Conservation (phyloP, 2,113 vertebrate genomes). For the Platichthys flesus region DNA sequence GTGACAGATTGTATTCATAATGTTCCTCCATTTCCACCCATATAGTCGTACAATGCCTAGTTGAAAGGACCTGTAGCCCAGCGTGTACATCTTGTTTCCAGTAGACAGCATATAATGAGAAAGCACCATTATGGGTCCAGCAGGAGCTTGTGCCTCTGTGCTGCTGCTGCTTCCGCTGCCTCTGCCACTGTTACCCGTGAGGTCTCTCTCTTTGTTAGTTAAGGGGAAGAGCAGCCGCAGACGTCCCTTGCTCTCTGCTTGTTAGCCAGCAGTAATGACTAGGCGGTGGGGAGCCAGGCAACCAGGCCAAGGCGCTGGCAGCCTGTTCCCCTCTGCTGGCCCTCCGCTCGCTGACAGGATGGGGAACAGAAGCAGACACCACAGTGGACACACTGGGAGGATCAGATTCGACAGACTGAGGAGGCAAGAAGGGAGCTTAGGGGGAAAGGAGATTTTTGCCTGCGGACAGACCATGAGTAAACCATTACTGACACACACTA, state of each 20-base stretch:
- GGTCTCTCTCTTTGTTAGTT: constrained; percentile 76
- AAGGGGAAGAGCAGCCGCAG: constrained; percentile 68
- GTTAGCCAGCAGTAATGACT: constrained; percentile 78
- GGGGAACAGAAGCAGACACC: constrained; percentile 64
- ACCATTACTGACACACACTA: constrained; percentile 30
- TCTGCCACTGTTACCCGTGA: constrained; percentile 64
- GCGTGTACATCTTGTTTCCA: constrained; percentile 41
- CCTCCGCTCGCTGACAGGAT: constrained; percentile 64
- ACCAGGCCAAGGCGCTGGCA: constrained; percentile 66
- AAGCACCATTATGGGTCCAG: constrained; percentile 68
- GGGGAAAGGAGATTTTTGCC: constrained; percentile 31
- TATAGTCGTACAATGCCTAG: constrained; percentile 52
- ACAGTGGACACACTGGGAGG: constrained; percentile 54
- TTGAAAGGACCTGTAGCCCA: constrained; percentile 71
- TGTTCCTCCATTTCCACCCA: constrained; percentile 50
- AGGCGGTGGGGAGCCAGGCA: constrained; percentile 69
- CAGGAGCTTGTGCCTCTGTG: constrained; percentile 41
- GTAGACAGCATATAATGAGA: constrained; percentile 71
- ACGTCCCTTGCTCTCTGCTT: constrained; percentile 71
- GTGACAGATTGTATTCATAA: constrained; percentile 48
- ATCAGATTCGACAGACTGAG: constrained; percentile 59
- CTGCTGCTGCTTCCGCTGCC: constrained; percentile 35
- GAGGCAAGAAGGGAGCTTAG: constrained; percentile 25
- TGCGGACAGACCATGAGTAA: constrained; percentile 19
- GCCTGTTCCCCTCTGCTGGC: constrained; percentile 65